A percentile compares a stretch with the other conserved stretches of the same genome.
Conservation (phyloP, 1,140 invertebrate genomes). For the Pollicipes pollicipes region DNA sequence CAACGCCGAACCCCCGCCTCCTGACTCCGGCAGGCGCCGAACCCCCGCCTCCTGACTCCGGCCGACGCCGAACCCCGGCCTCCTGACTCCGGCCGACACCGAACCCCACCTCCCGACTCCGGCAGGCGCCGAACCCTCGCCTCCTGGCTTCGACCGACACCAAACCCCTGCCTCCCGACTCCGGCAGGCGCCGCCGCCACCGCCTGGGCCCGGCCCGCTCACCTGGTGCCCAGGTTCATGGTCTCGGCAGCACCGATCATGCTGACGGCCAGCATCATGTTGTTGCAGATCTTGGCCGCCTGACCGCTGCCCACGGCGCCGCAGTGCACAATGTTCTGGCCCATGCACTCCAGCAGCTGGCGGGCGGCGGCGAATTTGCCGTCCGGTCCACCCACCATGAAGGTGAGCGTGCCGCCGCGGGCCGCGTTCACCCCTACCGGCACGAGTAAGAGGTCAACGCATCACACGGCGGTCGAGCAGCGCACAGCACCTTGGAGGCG, state of each 20-base stretch:
- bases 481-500: no score
- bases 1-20: no score
- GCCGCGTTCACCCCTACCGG: conserved; percentile 66
- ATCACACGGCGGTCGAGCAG: no score
- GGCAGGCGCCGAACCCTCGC: not conserved
- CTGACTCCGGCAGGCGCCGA: no score
- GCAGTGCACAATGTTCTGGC: conserved; percentile 77
- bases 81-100: no score
- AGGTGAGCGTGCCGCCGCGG: conserved; percentile 73
- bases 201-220: conserved; percentile 20
- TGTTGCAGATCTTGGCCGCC: conserved; percentile 94
- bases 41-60: no score
- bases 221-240: conserved; percentile 79
- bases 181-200: no score
- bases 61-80: no score
- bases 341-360: conserved; percentile 63
- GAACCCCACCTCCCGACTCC: not conserved
- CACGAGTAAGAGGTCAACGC: conserved; percentile 2
- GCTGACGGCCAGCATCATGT: conserved; percentile 77
- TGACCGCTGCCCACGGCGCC: conserved; percentile 77
- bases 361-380: conserved; percentile 49
- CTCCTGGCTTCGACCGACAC: not conserved
- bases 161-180: no score
- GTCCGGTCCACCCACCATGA: conserved; percentile 78
- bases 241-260: conserved; percentile 83